Conservation (phyloP, 2,888 invertebrate species). For the Macrosiphum euphorbiae region DNA sequence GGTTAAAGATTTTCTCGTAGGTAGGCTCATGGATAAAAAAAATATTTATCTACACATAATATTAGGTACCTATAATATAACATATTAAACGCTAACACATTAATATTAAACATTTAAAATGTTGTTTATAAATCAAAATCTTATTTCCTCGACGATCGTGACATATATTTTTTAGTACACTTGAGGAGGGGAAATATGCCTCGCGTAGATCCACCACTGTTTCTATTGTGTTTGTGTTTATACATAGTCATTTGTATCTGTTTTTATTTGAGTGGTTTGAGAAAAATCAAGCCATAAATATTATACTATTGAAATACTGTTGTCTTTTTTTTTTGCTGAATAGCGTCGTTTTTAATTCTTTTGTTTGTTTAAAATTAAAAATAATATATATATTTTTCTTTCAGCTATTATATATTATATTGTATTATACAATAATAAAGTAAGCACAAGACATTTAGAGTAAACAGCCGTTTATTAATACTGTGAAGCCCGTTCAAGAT, state of each 20-base stretch:
- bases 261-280: neutral
- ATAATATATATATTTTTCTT: neutral
- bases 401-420: neutral
- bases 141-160: neutral
- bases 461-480: slow-evolving; percentile 7
- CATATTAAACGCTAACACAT: neutral
- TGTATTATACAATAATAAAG: neutral
- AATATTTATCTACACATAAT: neutral
- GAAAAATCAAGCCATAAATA: neutral
- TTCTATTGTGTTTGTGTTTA: neutral
- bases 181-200: neutral
- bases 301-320: neutral
- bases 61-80: no score
- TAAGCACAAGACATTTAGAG: neutral
- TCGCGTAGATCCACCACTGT: neutral
- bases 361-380: slow-evolving; percentile 10
- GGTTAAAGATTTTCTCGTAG: neutral
- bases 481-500: neutral
- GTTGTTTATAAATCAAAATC: neutral
- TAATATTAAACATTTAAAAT: neutral
- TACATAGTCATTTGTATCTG: neutral
- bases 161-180: neutral
- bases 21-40: neutral
- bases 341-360: neutral
- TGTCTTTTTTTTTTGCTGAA: neutral